A percentile compares a stretch with the other conserved stretches of the same genome.
phyloP scores from a whole-genome alignment of 2,113 vertebrate genomes.

The Arvicanthis niloticus region DNA sequence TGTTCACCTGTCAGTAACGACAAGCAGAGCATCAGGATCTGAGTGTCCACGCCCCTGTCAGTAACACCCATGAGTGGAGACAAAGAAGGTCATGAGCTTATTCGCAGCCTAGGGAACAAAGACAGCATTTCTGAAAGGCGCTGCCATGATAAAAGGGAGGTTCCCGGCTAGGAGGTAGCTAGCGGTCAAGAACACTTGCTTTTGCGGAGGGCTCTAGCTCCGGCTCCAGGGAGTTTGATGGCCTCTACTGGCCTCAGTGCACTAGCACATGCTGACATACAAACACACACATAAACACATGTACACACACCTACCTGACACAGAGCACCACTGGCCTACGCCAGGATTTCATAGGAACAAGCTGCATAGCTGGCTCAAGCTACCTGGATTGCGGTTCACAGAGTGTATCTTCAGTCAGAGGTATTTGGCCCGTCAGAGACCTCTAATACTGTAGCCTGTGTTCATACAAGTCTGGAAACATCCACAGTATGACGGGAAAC shows the following conservation, averaged over 20 bases:
- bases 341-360: not conserved
- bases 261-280: not conserved
- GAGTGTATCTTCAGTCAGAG: not conserved
- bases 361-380: fast-evolving
- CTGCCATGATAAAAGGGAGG: not conserved
- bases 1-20: not conserved
- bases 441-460: constrained; percentile 28
- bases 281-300: no score
- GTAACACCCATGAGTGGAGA: no score
- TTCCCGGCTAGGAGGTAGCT: not conserved
- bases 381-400: not conserved
- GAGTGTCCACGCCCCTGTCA: not conserved
- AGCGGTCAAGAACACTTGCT: not conserved
- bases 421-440: not conserved
- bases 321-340: not conserved
- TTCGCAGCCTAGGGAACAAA: not conserved
- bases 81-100: not conserved
- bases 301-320: not conserved
- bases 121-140: not conserved
- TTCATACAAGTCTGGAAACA: constrained; percentile 39
- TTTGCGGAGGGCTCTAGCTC: not conserved
- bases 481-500: not conserved
- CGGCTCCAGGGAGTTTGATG: not conserved
- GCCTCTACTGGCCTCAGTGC: not conserved
- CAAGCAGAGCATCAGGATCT: not conserved